These are phyloP conservation scores for Tychaedon coryphoeus DNA, from an alignment of 2,113 vertebrate species.

Conservation along the genomic window DNA sequence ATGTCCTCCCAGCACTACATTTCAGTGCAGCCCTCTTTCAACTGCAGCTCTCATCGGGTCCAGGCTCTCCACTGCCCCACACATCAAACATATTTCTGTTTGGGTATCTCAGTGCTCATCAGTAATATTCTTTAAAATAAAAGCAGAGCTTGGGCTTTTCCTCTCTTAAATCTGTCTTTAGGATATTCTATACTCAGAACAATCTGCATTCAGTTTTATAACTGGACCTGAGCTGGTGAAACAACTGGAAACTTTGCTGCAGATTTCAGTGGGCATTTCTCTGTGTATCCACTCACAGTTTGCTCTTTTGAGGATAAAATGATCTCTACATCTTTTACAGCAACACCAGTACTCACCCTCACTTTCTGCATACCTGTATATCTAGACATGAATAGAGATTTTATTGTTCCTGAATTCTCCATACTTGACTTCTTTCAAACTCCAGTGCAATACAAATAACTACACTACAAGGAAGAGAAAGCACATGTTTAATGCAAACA, in stretches of 20 bases:
- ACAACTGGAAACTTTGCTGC: neutral
- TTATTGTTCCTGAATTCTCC: neutral
- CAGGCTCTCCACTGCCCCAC: neutral
- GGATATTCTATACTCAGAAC: neutral
- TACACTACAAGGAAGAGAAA: neutral
- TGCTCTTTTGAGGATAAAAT: neutral
- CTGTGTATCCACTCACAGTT: neutral
- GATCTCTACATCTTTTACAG: neutral
- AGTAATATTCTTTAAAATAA: neutral
- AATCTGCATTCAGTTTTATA: neutral
- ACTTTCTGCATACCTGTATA: neutral
- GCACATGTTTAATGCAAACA: neutral
- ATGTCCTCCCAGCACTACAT: neutral
- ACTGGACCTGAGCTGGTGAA: neutral
- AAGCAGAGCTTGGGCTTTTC: neutral
- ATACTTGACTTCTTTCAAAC: neutral
- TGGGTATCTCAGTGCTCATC: neutral
- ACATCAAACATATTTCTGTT: neutral
- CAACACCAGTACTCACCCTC: neutral
- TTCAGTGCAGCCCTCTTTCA: neutral
- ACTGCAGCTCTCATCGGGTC: fast-evolving
- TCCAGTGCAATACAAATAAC: neutral
- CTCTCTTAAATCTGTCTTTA: neutral
- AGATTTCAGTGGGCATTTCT: neutral
- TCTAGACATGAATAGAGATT: neutral